Evolutionary conservation across 2,113 vertebrate species (phyloP), one percentile per base, ranked within the genome.

Genomic region (Neoarius graeffei): DNA sequence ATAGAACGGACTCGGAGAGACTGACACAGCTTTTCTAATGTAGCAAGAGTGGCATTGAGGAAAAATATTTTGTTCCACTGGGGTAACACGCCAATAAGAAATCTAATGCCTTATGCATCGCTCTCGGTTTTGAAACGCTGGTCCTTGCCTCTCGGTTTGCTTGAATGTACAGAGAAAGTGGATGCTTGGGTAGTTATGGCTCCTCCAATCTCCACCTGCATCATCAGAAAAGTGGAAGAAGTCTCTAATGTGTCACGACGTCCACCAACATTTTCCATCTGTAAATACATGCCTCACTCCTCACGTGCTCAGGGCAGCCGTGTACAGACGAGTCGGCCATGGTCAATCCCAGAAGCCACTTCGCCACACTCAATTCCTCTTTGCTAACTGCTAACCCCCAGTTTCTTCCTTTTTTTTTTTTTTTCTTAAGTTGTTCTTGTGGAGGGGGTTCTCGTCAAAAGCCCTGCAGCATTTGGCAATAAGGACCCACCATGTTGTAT

Each of bases 261-360:
- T 86, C 52, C 74, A 77, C 85, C 71, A 52, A 85, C 54, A 62
- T 48, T 69, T 76, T 60, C 59, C 71, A 59, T 54, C 86, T 95
- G 94, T 95, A 94, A 93, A 95, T 95, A 94, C 0, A 92, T 94
- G 94, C 94, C 95, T 94, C 94, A 93, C 93, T 92, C 79, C 85
- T 88, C 90, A 94, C 89, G 82, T 93, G 89, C 94, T 94, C 94
- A 95, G 94, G 93, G 92, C 92, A 90, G 91, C 87, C 87, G 77
- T 86, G 85, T 83, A 84, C 91, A 48, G 66, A 86, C 84, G 52
- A 88, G 84, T 59, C 23, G 67, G 69, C 69, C 71, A 50, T 64
- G 66, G 50, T 83, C 17, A 56, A 52, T 67, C 73, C 86, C 84
- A 88, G 57, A 66, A 62, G 73, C 56, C 79, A 62, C 77, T 80